These are phyloP conservation scores for Omphaloscelis lunosa DNA, from an alignment of 2,888 invertebrate genomes.

Conservation along the genomic window DNA sequence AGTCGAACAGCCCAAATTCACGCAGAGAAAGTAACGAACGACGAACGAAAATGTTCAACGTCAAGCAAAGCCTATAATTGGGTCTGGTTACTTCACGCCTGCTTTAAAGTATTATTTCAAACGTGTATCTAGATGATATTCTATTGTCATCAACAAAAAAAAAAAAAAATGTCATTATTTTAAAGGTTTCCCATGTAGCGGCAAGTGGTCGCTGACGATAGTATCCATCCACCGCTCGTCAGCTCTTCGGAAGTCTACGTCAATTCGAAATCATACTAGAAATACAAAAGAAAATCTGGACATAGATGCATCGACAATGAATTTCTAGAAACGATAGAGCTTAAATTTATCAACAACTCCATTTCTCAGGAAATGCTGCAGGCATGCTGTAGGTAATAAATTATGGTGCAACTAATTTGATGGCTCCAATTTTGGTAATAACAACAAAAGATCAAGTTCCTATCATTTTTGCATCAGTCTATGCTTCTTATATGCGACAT, in stretches of 20 bases:
- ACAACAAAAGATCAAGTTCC: background rate
- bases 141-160: no score
- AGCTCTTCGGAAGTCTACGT: background rate
- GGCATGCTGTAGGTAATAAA: background rate
- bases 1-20: conserved; percentile 7
- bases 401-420: no score
- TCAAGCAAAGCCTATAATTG: conserved; percentile 28
- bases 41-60: conserved; percentile 11
- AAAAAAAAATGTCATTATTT: no score
- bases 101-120: background rate
- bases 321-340: background rate
- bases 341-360: background rate
- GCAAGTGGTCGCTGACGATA: no score
- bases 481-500: background rate
- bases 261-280: background rate
- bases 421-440: background rate
- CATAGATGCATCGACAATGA: background rate
- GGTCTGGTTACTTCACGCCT: background rate
- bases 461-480: background rate
- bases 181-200: no score
- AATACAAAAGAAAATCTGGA: background rate
- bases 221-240: no score
- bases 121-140: background rate
- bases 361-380: background rate
- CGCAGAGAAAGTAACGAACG: conserved; percentile 31